These are phyloP conservation scores for Aldabrachelys gigantea DNA, from an alignment of 2,113 vertebrate species.

Conservation along the genomic window DNA sequence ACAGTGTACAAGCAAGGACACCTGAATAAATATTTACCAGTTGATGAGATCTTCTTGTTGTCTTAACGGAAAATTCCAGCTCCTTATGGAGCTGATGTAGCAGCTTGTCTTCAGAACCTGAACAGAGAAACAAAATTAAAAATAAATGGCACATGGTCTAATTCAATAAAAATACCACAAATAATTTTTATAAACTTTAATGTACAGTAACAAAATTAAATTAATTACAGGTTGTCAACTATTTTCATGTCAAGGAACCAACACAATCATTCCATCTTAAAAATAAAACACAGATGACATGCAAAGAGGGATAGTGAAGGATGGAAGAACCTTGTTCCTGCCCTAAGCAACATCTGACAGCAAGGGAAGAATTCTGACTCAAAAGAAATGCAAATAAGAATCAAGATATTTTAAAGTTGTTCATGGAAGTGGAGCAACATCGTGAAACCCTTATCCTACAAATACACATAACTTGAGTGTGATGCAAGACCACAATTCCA, in stretches of 20 bases:
- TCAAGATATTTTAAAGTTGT: neutral
- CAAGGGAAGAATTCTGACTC: neutral
- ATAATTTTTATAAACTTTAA: neutral
- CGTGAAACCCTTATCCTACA: neutral
- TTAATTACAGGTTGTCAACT: neutral
- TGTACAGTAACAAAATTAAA: neutral
- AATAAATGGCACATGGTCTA: neutral
- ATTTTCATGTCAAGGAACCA: neutral
- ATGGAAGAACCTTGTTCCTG: neutral
- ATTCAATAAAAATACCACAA: neutral
- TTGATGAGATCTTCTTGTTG: conserved; percentile 52
- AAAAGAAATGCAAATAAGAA: neutral
- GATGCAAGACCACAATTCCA: neutral
- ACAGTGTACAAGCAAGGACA: conserved; percentile 28
- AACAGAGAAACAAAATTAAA: conserved; percentile 29
- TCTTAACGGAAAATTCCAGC: conserved; percentile 44
- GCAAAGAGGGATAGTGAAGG: neutral
- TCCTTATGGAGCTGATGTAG: neutral
- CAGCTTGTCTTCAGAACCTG: conserved; percentile 64
- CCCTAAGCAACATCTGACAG: neutral
- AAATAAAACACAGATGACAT: neutral
- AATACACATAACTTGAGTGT: neutral
- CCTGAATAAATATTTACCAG: conserved; percentile 69
- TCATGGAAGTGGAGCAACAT: neutral
- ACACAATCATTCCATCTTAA: neutral